phyloP scores from a whole-genome alignment of 2,888 invertebrate species.

The Blera fallax region DNA sequence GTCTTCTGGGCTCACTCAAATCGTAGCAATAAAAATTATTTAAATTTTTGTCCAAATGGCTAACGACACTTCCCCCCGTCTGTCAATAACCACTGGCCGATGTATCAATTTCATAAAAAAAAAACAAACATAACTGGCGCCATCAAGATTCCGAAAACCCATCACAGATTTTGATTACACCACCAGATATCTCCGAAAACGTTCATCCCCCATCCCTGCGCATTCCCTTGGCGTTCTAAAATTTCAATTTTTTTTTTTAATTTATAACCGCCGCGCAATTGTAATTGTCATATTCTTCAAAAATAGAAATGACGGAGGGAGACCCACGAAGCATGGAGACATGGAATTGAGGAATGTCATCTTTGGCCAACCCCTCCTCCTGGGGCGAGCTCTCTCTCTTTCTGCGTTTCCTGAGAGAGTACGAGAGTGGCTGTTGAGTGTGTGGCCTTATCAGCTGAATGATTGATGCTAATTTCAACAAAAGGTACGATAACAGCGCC shows the following conservation, averaged over 20 bases:
- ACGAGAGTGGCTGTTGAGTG: not conserved
- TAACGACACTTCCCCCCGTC: slow-evolving; percentile 36
- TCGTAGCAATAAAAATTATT: slow-evolving; percentile 59
- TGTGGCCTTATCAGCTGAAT: slow-evolving; percentile 59
- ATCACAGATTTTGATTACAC: slow-evolving; percentile 70
- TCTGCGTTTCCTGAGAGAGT: not conserved
- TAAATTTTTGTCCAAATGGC: slow-evolving; percentile 47
- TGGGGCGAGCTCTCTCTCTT: not conserved
- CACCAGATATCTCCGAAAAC: slow-evolving; percentile 16
- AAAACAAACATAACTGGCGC: slow-evolving; percentile 52
- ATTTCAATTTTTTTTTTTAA: slow-evolving; percentile 64
- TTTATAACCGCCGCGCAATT: slow-evolving; percentile 71
- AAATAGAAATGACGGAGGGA: slow-evolving; percentile 3
- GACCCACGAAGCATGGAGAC: slow-evolving; percentile 31
- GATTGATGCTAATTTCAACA: slow-evolving; percentile 73
- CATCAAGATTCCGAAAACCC: slow-evolving; percentile 60
- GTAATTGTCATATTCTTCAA: slow-evolving; percentile 57
- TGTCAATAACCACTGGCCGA: slow-evolving; percentile 24
- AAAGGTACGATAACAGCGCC: slow-evolving; percentile 69
- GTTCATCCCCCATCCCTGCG: not conserved
- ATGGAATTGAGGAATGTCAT: slow-evolving; percentile 48
- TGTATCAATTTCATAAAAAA: slow-evolving; percentile 63
- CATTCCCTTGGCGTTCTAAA: slow-evolving; percentile 4
- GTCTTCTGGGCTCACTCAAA: not conserved
- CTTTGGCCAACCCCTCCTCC: not conserved